Evolutionary conservation across 92 coral and sea anemone species (phyloP).

Genomic region (Porites divaricata): DNA sequence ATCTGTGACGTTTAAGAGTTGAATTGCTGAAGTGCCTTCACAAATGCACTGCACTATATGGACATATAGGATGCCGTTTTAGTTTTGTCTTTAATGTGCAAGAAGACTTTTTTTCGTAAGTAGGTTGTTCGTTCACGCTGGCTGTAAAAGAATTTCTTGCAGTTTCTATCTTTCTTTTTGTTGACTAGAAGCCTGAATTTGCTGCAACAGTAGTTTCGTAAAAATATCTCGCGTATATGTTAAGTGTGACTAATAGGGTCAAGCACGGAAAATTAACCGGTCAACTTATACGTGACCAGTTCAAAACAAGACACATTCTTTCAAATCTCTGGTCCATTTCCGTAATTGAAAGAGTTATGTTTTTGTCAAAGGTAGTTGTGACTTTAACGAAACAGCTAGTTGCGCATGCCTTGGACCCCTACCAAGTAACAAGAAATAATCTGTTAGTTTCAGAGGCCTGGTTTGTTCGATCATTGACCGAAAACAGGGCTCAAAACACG

Average conservation of each 20-base stretch:
- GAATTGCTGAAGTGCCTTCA: conserved; percentile 8
- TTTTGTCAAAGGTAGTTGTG: neutral
- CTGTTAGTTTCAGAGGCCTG: neutral
- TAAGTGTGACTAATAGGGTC: conserved; percentile 3
- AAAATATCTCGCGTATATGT: neutral
- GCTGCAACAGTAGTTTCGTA: neutral
- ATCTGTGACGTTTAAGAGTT: neutral
- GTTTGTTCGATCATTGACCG: neutral
- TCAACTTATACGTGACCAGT: neutral
- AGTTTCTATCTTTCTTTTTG: neutral
- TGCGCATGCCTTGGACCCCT: neutral
- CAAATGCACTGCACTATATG: neutral
- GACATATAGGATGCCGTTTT: neutral
- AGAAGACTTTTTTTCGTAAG: too few species aligned
- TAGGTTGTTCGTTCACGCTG: neutral
- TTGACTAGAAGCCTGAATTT: neutral
- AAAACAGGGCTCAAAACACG: neutral
- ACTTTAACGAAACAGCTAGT: neutral
- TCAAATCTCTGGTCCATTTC: conserved; percentile 9
- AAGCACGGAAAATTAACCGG: neutral
- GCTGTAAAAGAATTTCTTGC: neutral
- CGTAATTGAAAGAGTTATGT: neutral
- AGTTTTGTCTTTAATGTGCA: too few species aligned
- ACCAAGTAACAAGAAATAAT: neutral
- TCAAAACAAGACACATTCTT: neutral